Base-by-base conservation (phyloP, 1,140 invertebrate genomes). In the Heliothis virescens region DNA sequence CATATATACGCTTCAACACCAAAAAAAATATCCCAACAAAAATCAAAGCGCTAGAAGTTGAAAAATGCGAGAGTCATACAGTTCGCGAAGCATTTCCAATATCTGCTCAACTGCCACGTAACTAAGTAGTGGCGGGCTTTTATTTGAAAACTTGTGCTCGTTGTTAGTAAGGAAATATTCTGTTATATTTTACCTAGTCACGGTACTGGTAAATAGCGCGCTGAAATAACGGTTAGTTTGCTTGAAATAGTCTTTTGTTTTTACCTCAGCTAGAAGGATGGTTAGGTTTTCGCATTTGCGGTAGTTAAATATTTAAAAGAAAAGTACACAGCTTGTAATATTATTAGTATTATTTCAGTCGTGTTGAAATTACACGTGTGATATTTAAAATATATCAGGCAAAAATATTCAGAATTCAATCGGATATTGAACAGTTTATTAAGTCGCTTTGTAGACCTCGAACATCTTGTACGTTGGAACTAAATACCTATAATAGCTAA, bases 1-100 rank as follows among this genome's bases (percentile, higher is more conserved):
- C n/a, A n/a, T n/a, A 26, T 26, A 41, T 7, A 41, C 5, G 34
- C 4, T 41, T 5, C 15, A 5, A 9, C 3, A 57, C 11, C 2
- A 18, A 57, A 18, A 15, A 16, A 57, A 5, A 18, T 53, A 53
- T 13, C 7, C 13, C 15, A 53, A 15, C 52, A 18, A 57, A 18
- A 57, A 16, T 57, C 55, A 57, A 57, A 57, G n/a, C 2, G 55
- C 18, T 9, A 9, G 9, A 41, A 41, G 34, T 59, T 26, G 18
- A 59, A 59, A 10, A 59, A 59, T 10, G 18, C 57, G 53, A 57
- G 53, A 57, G 53, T 57, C 53, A 57, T 18, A 57, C 53, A 57
- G 53, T 57, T 57, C 53, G 57, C 57, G 57, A 60, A 10, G 57
- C 16, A 60, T 60, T 60, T 60, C 57, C 18, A 29, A 60, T 60